Conservation (phyloP, 2,888 invertebrate species). For the Octonoba sinensis region DNA sequence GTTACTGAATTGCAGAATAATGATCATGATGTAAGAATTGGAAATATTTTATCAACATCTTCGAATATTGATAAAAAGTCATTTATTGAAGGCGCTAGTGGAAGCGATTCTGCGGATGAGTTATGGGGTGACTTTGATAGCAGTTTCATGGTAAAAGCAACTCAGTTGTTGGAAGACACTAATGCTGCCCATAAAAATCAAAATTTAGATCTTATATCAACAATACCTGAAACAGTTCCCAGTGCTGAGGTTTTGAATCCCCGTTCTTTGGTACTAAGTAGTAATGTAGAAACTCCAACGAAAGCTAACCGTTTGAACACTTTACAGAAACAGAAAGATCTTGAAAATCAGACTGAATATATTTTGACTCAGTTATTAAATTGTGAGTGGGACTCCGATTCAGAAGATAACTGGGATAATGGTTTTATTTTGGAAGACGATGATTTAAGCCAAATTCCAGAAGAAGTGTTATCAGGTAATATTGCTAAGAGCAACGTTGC, state of each 20-base stretch:
- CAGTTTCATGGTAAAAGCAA: constrained; percentile 55
- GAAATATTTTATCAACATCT: too few relatives aligned
- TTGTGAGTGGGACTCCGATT: constrained; percentile 38
- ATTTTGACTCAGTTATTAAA: constrained; percentile 22
- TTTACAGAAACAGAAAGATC: background rate
- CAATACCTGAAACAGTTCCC: constrained; percentile 40
- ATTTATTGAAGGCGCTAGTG: constrained; percentile 36
- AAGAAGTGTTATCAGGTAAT: constrained; percentile 37
- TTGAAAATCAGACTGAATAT: constrained; percentile 4
- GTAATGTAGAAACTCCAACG: background rate
- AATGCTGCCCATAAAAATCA: background rate
- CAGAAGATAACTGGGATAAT: constrained; percentile 41
- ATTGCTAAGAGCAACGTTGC: background rate
- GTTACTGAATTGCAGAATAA: too few relatives aligned
- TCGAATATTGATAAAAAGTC: constrained; percentile 10
- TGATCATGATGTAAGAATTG: too few relatives aligned
- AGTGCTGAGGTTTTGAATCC: background rate
- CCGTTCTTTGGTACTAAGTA: background rate
- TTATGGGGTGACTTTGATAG: constrained; percentile 48
- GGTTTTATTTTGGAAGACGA: constrained; percentile 48
- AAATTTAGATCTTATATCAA: constrained; percentile 22
- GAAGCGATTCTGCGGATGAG: constrained; percentile 42
- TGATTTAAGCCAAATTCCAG: constrained; percentile 40
- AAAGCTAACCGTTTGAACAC: background rate
- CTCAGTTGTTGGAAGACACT: constrained; percentile 38